A percentile compares a stretch with the other conserved stretches of the same genome.
phyloP scores from a whole-genome alignment of 2,797 vertebrate genomes.

The Chromis chromis region DNA sequence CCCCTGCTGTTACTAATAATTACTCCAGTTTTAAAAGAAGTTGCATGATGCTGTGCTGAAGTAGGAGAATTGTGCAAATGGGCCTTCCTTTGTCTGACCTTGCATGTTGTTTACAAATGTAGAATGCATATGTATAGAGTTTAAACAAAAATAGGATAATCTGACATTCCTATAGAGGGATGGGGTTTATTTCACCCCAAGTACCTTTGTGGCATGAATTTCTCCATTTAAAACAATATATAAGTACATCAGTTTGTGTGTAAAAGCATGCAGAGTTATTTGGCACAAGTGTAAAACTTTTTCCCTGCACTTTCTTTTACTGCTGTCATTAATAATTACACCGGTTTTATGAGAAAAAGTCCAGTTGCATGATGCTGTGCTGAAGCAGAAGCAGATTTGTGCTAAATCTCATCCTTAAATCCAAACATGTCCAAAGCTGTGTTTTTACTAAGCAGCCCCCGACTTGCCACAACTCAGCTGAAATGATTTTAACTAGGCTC shows the following conservation, averaged over 20 bases:
- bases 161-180: not conserved
- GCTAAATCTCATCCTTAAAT: conserved; percentile 18
- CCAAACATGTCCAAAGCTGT: conserved; percentile 61
- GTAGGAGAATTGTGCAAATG: not conserved
- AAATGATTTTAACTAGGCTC: conserved; percentile 80
- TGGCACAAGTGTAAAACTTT: not conserved
- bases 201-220: not conserved
- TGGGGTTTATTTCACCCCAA: not conserved
- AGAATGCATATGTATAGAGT: conserved; percentile 7
- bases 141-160: not conserved
- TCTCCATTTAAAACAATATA: not conserved
- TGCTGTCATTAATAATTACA: too few species aligned
- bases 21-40: not conserved
- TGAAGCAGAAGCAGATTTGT: not conserved
- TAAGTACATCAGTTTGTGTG: not conserved
- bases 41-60: not conserved
- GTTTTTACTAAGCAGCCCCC: conserved; percentile 62
- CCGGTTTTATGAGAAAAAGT: not conserved
- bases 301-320: not conserved
- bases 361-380: not conserved
- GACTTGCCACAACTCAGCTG: conserved; percentile 67
- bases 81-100: too few species aligned
- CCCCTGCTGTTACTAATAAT: too few species aligned
- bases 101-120: not conserved
- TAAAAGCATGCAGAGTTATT: not conserved